These are phyloP conservation scores for Drosophila cracens DNA, from an alignment of 2,888 invertebrate genomes.

Conservation along the genomic window DNA sequence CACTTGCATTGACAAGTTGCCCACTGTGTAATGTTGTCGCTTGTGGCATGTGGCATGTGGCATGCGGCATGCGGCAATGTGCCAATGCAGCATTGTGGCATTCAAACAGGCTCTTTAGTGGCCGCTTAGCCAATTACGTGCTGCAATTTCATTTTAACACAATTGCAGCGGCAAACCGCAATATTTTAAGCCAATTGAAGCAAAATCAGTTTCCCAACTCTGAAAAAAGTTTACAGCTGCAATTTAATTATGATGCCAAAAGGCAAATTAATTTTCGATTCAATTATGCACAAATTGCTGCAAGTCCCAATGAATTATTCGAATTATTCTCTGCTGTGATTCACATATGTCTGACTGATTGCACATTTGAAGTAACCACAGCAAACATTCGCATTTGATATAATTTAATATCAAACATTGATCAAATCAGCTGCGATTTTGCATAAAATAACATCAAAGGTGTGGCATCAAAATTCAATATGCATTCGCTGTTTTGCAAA, in stretches of 20 bases:
- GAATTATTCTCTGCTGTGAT: slow-evolving; percentile 2
- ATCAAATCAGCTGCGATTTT: slow-evolving; percentile 1
- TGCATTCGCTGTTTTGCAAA: not conserved
- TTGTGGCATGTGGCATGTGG: slow-evolving; percentile 36
- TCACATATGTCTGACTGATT: slow-evolving; percentile 15
- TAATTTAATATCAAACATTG: slow-evolving; percentile 8
- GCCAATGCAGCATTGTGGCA: slow-evolving; percentile 15
- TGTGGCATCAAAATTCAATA: not conserved
- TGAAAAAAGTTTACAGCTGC: slow-evolving; percentile 22
- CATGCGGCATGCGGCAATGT: slow-evolving; percentile 30
- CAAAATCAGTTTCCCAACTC: slow-evolving; percentile 31
- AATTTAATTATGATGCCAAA: slow-evolving; percentile 29
- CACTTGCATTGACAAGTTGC: slow-evolving; percentile 52
- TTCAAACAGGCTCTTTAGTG: slow-evolving; percentile 10
- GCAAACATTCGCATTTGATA: not conserved
- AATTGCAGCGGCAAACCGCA: slow-evolving; percentile 35
- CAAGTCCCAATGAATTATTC: slow-evolving; percentile 16
- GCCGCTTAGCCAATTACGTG: slow-evolving; percentile 44
- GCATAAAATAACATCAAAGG: not conserved
- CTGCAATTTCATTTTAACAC: slow-evolving; percentile 31
- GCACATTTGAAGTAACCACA: slow-evolving; percentile 17
- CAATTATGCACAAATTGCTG: slow-evolving; percentile 39
- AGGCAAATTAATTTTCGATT: slow-evolving; percentile 30
- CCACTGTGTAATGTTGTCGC: slow-evolving; percentile 22
- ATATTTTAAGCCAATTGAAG: slow-evolving; percentile 35